These are phyloP conservation scores for Drosophila aldrichi DNA, from an alignment of 2,888 invertebrate genomes.

Conservation along the genomic window DNA sequence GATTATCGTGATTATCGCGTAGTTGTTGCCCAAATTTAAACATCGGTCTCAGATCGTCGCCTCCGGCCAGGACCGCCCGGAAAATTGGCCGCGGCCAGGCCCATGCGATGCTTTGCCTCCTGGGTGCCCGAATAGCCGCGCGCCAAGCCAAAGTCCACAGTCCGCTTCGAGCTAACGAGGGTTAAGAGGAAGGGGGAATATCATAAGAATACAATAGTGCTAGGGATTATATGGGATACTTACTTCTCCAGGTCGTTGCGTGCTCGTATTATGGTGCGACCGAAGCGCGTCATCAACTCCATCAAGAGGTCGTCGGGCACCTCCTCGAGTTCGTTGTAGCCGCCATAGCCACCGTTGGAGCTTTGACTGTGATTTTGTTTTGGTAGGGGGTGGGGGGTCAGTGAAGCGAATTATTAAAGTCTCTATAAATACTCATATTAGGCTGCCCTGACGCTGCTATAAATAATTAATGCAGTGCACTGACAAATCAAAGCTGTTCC, in stretches of 20 bases:
- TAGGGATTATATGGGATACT: conserved; percentile 83
- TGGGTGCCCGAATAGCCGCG: conserved; percentile 96
- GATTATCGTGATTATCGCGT: conserved; percentile 41
- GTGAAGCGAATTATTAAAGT: conserved; percentile 70
- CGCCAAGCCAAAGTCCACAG: conserved; percentile 93
- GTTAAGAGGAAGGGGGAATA: background rate
- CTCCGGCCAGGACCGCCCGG: conserved; percentile 95
- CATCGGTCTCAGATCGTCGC: conserved; percentile 88
- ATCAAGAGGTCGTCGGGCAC: conserved; percentile 91
- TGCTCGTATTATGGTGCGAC: conserved; percentile 91
- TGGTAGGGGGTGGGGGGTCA: conserved; percentile 38
- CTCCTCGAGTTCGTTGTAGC: conserved; percentile 88
- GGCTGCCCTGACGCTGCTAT: conserved; percentile 20
- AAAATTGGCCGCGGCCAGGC: conserved; percentile 94
- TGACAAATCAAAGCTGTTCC: conserved; percentile 17
- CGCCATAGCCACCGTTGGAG: conserved; percentile 71
- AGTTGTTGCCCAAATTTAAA: conserved; percentile 62
- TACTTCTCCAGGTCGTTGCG: conserved; percentile 93
- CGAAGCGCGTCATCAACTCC: conserved; percentile 91
- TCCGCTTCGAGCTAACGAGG: conserved; percentile 88
- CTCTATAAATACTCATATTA: conserved; percentile 45
- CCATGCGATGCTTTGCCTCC: conserved; percentile 96
- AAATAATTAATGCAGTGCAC: conserved; percentile 50
- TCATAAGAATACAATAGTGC: too few relatives aligned
- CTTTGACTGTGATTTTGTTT: conserved; percentile 67